Percentiles rank a stretch among this genome's conserved stretches.
These are phyloP conservation scores for Capromys pilorides DNA, from an alignment of 2,797 vertebrate genomes.

Conservation along the genomic window DNA sequence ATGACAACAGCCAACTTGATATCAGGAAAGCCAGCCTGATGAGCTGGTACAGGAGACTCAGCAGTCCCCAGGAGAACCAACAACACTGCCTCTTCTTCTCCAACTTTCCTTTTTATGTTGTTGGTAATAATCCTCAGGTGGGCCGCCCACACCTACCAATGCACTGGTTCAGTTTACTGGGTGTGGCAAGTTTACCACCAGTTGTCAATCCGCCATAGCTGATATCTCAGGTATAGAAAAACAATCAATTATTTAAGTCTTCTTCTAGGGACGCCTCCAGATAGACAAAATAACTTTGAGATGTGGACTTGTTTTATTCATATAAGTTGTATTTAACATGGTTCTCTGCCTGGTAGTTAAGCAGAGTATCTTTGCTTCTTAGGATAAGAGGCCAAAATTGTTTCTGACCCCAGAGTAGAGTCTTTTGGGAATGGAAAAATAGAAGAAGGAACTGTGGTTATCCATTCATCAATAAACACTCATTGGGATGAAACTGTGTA, in stretches of 20 bases:
- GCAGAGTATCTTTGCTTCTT: slow-evolving; percentile 26
- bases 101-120: too few relatives aligned
- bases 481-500: not conserved
- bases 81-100: too few relatives aligned
- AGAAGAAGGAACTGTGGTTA: not conserved
- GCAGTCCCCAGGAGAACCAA: too few relatives aligned
- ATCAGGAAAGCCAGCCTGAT: too few relatives aligned
- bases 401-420: slow-evolving; percentile 1
- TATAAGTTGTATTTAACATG: not conserved
- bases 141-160: too few relatives aligned
- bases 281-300: slow-evolving; percentile 16
- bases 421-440: not conserved
- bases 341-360: slow-evolving; percentile 5
- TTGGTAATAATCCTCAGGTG: too few relatives aligned
- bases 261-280: not conserved
- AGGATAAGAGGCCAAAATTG: slow-evolving; percentile 8
- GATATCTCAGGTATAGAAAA: slow-evolving; percentile 24
- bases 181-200: too few relatives aligned
- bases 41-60: too few relatives aligned
- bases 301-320: not conserved
- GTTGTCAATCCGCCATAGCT: not conserved
- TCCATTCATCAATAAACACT: not conserved
- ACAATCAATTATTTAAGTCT: slow-evolving; percentile 17
- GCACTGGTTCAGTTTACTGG: too few relatives aligned
- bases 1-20: too few relatives aligned